These are phyloP conservation scores for Sinocyclocheilus maitianheensis DNA, from an alignment of 2,113 vertebrate genomes.

Conservation along the genomic window DNA sequence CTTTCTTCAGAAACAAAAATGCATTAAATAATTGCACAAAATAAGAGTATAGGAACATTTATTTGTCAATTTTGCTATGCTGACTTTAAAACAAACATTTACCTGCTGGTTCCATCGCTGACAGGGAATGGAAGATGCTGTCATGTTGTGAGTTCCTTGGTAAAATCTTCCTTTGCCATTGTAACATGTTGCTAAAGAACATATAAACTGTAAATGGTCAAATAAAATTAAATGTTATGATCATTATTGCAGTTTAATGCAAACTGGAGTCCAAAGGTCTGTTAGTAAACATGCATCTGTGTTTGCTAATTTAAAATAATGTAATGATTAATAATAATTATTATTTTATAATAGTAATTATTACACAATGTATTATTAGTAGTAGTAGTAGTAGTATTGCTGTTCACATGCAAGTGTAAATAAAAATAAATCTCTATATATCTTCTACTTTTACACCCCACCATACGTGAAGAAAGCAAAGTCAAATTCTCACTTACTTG, in stretches of 20 bases:
- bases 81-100: neutral
- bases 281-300: neutral
- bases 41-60: neutral
- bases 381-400: too few relatives aligned
- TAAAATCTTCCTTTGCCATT: constrained; percentile 83
- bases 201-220: neutral
- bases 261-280: neutral
- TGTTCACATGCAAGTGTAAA: neutral
- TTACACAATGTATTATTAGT: neutral
- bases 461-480: neutral
- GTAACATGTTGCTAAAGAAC: constrained; percentile 79
- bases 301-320: neutral
- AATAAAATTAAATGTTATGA: neutral
- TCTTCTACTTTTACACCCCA: neutral
- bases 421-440: neutral
- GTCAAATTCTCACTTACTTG: constrained; percentile 83
- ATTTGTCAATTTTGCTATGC: neutral
- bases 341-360: neutral
- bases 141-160: constrained; percentile 79
- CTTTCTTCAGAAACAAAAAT: neutral
- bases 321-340: neutral
- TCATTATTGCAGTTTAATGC: neutral
- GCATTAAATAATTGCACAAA: neutral
- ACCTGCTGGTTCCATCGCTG: constrained; percentile 88
- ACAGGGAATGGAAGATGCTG: constrained; percentile 80